These are phyloP conservation scores for Euleptes europaea DNA, from an alignment of 2,113 vertebrate genomes.

Conservation along the genomic window DNA sequence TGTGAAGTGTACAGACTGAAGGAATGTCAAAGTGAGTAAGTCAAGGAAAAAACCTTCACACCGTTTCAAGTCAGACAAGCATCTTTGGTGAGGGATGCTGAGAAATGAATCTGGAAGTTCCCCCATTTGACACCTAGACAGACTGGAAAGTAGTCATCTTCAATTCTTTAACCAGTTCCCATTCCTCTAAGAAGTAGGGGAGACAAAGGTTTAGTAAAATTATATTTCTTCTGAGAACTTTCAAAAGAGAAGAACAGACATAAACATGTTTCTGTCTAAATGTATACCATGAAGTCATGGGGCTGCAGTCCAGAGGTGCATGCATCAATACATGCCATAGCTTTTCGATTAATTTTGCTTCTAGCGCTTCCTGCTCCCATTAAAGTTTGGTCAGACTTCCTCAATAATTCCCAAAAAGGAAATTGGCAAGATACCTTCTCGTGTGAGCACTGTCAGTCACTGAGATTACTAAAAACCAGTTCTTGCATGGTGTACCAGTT, in stretches of 20 bases:
- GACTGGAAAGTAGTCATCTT: not conserved
- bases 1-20: not conserved
- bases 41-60: not conserved
- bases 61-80: not conserved
- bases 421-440: not conserved
- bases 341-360: not conserved
- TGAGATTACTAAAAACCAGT: not conserved
- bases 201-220: not conserved
- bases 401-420: not conserved
- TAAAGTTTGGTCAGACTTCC: not conserved
- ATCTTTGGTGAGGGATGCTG: not conserved
- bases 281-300: slow-evolving; percentile 15
- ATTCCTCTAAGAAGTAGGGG: not conserved
- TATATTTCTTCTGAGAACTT: not conserved
- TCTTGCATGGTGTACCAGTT: not conserved
- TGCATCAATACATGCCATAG: not conserved
- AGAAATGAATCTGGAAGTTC: not conserved
- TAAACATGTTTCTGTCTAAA: not conserved
- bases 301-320: not conserved
- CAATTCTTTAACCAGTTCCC: not conserved
- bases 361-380: not conserved
- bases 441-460: not conserved
- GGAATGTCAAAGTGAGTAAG: not conserved
- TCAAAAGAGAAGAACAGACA: not conserved
- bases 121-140: not conserved